phyloP scores from a whole-genome alignment of 2,888 invertebrate genomes.

The Melanchra persicariae region DNA sequence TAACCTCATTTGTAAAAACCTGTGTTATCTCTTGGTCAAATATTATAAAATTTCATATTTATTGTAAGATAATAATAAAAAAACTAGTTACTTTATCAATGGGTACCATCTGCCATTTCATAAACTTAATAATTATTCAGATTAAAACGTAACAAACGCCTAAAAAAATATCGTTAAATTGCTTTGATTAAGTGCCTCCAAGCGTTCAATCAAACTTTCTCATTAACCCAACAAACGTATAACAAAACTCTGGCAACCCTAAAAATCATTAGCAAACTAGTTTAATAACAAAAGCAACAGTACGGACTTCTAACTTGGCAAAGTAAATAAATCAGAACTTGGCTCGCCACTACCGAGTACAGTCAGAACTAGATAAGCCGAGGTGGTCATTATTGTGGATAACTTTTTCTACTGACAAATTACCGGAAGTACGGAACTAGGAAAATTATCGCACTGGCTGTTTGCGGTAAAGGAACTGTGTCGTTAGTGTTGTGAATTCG shows the following conservation, averaged over 20 bases:
- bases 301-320: constrained; percentile 56
- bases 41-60: no score
- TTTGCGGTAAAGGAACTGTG: not conserved
- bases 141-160: not conserved
- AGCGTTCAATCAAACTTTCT: constrained; percentile 30
- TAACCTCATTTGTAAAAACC: no score
- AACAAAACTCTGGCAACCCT: constrained; percentile 45
- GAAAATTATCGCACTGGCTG: constrained; percentile 38
- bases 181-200: constrained; percentile 21
- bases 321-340: constrained; percentile 84
- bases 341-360: constrained; percentile 58
- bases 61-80: not conserved
- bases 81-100: not conserved
- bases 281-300: constrained; percentile 61
- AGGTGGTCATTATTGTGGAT: constrained; percentile 83
- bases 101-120: not conserved
- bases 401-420: constrained; percentile 80
- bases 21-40: no score
- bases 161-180: not conserved
- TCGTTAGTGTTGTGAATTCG: not conserved
- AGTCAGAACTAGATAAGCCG: constrained; percentile 82
- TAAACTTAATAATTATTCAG: not conserved
- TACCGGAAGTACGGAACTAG: constrained; percentile 58
- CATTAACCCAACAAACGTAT: constrained; percentile 44
- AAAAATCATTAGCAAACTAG: constrained; percentile 61